phyloP scores from a whole-genome alignment of 2,113 vertebrate genomes.

The Cyprinus carpio region DNA sequence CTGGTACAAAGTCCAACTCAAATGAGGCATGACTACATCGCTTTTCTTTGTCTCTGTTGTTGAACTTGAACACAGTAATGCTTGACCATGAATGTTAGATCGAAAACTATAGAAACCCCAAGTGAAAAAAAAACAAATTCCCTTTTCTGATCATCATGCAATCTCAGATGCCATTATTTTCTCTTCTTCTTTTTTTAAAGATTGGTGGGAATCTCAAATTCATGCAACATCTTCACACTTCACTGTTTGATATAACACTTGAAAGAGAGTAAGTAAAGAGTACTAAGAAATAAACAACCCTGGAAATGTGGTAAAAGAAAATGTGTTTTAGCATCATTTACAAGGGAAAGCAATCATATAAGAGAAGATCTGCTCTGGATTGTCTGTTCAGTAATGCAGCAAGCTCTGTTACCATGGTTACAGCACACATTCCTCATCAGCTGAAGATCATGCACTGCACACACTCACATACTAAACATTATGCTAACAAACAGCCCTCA shows the following conservation, averaged over 20 bases:
- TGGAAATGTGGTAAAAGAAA: too few species aligned
- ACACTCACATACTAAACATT: neutral
- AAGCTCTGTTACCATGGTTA: conserved; percentile 42
- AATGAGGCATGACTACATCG: neutral
- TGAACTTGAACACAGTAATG: neutral
- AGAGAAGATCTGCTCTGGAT: neutral
- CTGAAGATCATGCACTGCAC: neutral
- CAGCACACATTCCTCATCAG: conserved; percentile 20
- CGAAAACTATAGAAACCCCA: too few species aligned
- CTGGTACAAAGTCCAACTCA: conserved; percentile 25
- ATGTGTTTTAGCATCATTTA: neutral
- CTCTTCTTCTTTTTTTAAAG: neutral
- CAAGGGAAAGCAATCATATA: neutral
- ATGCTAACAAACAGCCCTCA: neutral
- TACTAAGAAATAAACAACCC: neutral
- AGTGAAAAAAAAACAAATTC: too few species aligned
- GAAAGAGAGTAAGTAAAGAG: neutral
- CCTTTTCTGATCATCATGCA: neutral
- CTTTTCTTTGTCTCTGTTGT: neutral
- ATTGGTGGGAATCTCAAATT: neutral
- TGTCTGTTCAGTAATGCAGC: conserved; percentile 17
- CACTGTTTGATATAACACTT: neutral
- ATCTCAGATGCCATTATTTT: neutral
- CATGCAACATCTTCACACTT: neutral
- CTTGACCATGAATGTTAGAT: neutral